These are phyloP conservation scores for Nomada fucata DNA, from an alignment of 2,888 invertebrate species.

Conservation along the genomic window DNA sequence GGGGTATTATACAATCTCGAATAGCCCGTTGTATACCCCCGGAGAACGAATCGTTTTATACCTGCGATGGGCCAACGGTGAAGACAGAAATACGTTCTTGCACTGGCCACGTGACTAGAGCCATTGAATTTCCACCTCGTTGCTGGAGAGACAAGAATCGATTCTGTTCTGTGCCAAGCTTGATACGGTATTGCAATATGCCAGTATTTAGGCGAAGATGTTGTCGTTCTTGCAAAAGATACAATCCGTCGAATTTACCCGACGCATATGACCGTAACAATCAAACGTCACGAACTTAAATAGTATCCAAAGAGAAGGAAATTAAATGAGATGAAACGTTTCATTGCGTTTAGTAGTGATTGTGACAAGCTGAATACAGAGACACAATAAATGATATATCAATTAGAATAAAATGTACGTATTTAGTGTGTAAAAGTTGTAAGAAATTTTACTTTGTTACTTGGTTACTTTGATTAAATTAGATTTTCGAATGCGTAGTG, in stretches of 20 bases:
- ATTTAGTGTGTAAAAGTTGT: too few species aligned
- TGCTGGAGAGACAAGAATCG: constrained; percentile 54
- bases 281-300: constrained; percentile 4
- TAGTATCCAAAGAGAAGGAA: not conserved
- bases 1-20: constrained; percentile 85
- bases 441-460: too few species aligned
- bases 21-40: constrained; percentile 86
- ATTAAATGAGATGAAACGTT: not conserved
- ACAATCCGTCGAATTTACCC: not conserved
- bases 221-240: constrained; percentile 81
- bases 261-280: not conserved
- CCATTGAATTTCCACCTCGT: constrained; percentile 42
- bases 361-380: not conserved
- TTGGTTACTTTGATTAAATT: too few species aligned
- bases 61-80: constrained; percentile 86
- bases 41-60: constrained; percentile 83
- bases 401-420: too few species aligned
- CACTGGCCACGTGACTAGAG: constrained; percentile 47
- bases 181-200: constrained; percentile 86
- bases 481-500: too few species aligned
- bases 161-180: constrained; percentile 79
- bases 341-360: not conserved
- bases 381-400: not conserved
- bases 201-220: constrained; percentile 87
- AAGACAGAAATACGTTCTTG: constrained; percentile 86